Base-by-base conservation (phyloP, 2,797 vertebrate species). In the Sebastolobus alascanus region DNA sequence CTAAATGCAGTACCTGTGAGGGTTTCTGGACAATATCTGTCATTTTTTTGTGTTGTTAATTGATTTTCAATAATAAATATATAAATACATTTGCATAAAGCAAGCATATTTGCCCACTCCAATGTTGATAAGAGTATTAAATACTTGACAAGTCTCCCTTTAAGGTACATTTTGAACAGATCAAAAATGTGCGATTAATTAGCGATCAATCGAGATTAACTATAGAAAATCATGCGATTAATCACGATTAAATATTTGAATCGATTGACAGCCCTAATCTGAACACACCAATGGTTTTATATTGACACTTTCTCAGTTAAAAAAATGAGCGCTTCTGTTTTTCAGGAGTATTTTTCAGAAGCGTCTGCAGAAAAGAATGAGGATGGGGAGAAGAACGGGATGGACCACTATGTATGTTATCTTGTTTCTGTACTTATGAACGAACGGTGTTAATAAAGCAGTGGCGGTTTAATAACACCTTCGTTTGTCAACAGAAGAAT, bases 331-430 rank as follows among this genome's bases (percentile, higher is more conserved):
- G 5, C 6, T 60, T 66, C 1, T 83, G 10, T 79, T 64, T 84
- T 66, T 18, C 55, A 94, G 93, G 92, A 90, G 0, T 72, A 71
- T 74, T 54, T 56, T 14, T 54, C 87, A 29, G 87, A 91, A 1
- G 9, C 7, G 10, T 73, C 73, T 50, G 22, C 64, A n/a, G 86
- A 38, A 55, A 87, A 90, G 27, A 58, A 75, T 18, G 89, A 90
- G 7, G 91, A 91, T 14, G 69, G 25, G 5, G 82, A 88, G 12
- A 75, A 84, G 10, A 33, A 60, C 29, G 40, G 18, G 18, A 29
- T 68, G 50, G 89, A 91, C n/a, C 72, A 78, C 73, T 92, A 82
- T 85, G 91, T 91, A 83, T 10, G 77, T 38, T 1, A 5, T 18
- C 7, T 37, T 14, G 22, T 27, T 52, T 58, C 3, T 40, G 9